phyloP scores from a whole-genome alignment of 1,140 invertebrate species.

The Lysiphlebus fabarum region DNA sequence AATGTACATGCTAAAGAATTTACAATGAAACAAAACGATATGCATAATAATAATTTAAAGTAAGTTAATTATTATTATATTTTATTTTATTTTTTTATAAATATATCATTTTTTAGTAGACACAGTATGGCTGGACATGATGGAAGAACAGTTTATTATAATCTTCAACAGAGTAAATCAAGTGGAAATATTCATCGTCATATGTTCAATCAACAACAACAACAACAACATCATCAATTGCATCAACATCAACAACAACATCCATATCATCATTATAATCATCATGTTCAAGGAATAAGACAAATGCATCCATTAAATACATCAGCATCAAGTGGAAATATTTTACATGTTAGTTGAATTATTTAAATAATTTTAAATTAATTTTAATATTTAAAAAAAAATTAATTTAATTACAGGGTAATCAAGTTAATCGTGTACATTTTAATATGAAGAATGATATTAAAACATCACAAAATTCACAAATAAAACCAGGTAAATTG shows the following conservation, averaged over 20 bases:
- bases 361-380: too few relatives aligned
- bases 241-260: constrained; percentile 35
- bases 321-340: constrained; percentile 65
- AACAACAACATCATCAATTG: constrained; percentile 36
- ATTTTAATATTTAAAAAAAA: neutral
- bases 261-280: constrained; percentile 44
- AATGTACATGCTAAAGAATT: constrained; percentile 85
- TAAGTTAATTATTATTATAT: constrained; percentile 39
- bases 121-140: constrained; percentile 34
- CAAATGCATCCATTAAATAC: constrained; percentile 55
- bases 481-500: constrained; percentile 45
- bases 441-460: constrained; percentile 41
- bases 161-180: constrained; percentile 61
- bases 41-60: constrained; percentile 55
- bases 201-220: constrained; percentile 53
- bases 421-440: constrained; percentile 56
- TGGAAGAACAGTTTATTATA: constrained; percentile 39
- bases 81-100: neutral
- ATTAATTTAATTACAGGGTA: neutral
- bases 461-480: constrained; percentile 28
- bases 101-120: constrained; percentile 25
- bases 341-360: constrained; percentile 59
- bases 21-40: constrained; percentile 68
- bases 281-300: constrained; percentile 31
- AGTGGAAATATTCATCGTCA: constrained; percentile 60